Evolutionary conservation across 23 tunicate species (phyloP).

Genomic region (Trididemnum clinides): DNA sequence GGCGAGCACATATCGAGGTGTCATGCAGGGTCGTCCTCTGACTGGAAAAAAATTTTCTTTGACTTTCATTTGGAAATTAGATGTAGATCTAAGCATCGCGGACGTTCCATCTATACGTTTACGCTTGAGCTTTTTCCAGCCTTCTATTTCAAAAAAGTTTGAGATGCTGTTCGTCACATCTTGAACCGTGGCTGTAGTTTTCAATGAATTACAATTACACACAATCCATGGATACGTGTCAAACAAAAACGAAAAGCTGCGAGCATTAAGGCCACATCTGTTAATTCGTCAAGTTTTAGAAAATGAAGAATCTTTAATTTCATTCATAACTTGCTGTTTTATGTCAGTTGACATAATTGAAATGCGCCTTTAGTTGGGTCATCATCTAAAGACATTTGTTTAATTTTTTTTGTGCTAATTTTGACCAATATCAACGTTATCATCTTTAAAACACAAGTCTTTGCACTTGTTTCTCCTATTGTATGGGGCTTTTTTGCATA

Average conservation of each 20-base stretch:
- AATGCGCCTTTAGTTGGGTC: no score
- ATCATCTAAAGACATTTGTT: slow-evolving; percentile 28
- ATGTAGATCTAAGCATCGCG: no score
- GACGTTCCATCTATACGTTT: no score
- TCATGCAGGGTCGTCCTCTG: no score
- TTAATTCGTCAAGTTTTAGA: slow-evolving; percentile 28
- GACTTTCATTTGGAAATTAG: no score
- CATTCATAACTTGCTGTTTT: slow-evolving; percentile 34
- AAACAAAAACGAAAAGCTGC: slow-evolving; percentile 57
- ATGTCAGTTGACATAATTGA: slow-evolving; percentile 21
- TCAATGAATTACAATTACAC: no score
- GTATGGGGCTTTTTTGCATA: slow-evolving; percentile 34
- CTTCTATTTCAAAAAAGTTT: no score
- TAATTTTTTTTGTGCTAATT: slow-evolving; percentile 14
- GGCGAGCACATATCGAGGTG: no score
- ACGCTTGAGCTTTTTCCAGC: no score
- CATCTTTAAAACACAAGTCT: slow-evolving; percentile 26
- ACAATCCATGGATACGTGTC: slow-evolving; percentile 25
- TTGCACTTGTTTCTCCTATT: slow-evolving; percentile 3
- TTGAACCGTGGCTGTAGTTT: no score
- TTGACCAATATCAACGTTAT: slow-evolving; percentile 27
- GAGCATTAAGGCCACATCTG: slow-evolving; percentile 48
- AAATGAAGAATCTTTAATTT: slow-evolving; percentile 34
- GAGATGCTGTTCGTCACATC: no score
- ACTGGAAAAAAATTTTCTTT: no score